Conservation (phyloP, 2,113 vertebrate species). For the Phycodurus eques region DNA sequence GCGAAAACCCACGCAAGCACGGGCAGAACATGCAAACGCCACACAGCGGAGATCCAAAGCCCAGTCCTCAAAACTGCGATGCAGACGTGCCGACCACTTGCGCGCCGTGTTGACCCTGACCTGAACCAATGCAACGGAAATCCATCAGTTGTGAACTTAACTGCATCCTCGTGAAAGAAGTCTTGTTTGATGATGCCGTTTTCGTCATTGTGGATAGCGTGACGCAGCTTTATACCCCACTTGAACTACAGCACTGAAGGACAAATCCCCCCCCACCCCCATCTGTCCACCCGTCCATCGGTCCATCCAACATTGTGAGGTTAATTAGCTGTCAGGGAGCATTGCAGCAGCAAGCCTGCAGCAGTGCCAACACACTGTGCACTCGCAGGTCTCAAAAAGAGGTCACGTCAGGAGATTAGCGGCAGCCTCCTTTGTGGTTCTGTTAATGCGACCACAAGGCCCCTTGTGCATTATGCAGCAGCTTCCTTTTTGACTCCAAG, state of each 20-base stretch:
- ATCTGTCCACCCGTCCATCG: background rate
- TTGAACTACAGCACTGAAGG: background rate
- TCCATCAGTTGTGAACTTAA: too few species aligned
- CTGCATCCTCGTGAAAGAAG: too few species aligned
- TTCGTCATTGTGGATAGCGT: background rate
- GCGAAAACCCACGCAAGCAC: too few species aligned
- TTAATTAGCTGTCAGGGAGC: background rate
- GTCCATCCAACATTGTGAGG: background rate
- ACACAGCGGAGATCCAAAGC: too few species aligned
- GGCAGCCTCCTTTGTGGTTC: constrained; percentile 33
- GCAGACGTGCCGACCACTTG: too few species aligned
- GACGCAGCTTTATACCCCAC: constrained; percentile 1
- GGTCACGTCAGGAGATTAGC: constrained; percentile 51
- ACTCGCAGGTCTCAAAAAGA: constrained; percentile 19
- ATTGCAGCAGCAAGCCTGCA: constrained; percentile 14
- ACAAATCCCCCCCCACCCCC: background rate
- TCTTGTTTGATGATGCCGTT: background rate
- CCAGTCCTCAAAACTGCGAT: too few species aligned
- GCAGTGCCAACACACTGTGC: background rate
- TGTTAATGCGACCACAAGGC: constrained; percentile 22
- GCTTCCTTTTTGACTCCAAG: background rate
- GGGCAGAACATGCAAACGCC: too few species aligned
- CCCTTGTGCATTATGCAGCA: constrained; percentile 63
- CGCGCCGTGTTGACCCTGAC: too few species aligned
- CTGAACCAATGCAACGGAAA: too few species aligned